A percentile compares a stretch with the other conserved stretches of the same genome.
These are phyloP conservation scores for Sardinella longiceps DNA, from an alignment of 2,797 vertebrate species.

Conservation along the genomic window DNA sequence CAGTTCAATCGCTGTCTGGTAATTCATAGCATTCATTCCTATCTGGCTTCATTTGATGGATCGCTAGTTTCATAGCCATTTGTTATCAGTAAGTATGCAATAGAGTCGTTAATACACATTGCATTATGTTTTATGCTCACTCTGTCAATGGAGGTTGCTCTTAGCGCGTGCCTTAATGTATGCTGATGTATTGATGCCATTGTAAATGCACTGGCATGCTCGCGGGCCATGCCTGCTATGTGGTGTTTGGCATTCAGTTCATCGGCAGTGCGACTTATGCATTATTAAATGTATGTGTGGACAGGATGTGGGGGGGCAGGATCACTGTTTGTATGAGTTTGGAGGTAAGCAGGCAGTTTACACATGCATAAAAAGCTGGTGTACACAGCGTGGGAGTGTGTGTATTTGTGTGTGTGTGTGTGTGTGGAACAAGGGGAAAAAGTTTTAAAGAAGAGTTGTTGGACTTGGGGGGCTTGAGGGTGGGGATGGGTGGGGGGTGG, in stretches of 20 bases:
- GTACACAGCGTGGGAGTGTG: not conserved
- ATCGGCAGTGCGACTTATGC: not conserved
- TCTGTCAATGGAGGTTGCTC: not conserved
- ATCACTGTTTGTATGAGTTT: not conserved
- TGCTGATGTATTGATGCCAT: constrained; percentile 21
- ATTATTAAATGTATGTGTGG: constrained; percentile 4
- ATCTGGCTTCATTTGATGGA: not conserved
- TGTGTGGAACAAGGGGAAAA: not conserved
- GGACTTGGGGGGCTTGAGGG: no score
- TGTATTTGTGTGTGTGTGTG: constrained; percentile 3
- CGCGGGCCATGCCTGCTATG: not conserved
- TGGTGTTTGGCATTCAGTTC: not conserved
- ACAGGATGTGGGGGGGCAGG: not conserved
- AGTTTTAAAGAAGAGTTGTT: not conserved
- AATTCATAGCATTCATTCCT: not conserved
- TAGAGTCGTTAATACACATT: not conserved
- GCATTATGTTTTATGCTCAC: constrained; percentile 7
- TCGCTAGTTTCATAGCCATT: not conserved
- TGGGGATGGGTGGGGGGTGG: not conserved
- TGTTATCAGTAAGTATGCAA: constrained; percentile 10
- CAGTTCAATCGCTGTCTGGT: not conserved
- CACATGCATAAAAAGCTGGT: not conserved
- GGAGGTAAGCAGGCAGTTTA: constrained; percentile 12
- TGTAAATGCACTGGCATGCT: constrained; percentile 9
- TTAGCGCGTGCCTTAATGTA: not conserved